Conservation (phyloP, 2,888 invertebrate genomes). For the Laspeyria flexula region DNA sequence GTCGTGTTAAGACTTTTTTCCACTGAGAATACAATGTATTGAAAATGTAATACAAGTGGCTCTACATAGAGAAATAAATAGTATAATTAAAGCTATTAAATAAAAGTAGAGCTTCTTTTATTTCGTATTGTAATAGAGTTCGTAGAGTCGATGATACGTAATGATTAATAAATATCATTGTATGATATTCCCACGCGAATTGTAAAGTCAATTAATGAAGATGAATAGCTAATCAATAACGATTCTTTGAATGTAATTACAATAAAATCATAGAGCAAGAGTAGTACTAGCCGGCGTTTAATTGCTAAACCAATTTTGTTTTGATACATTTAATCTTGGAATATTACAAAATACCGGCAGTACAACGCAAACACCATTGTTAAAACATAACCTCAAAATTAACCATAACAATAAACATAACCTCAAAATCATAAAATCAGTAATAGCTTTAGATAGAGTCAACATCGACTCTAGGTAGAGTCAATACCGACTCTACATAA, state of each 20-base stretch:
- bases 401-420: neutral
- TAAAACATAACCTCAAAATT: neutral
- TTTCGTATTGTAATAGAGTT: neutral
- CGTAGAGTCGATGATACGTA: neutral
- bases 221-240: neutral
- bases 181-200: slow-evolving; percentile 1
- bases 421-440: neutral
- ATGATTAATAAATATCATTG: slow-evolving; percentile 6
- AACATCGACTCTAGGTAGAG: neutral
- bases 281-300: neutral
- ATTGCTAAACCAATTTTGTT: slow-evolving; percentile 9
- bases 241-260: neutral
- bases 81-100: no score
- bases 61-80: no score
- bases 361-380: slow-evolving; percentile 1
- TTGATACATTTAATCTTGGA: slow-evolving; percentile 1
- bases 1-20: no score
- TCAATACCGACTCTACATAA: neutral
- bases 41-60: no score
- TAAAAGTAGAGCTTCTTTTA: no score
- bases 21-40: no score
- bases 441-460: slow-evolving; percentile 10
- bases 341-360: slow-evolving; percentile 9
- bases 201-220: slow-evolving; percentile 4
- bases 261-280: neutral